Conservation (phyloP, 1,140 invertebrate genomes). For the Papilio dardanus region DNA sequence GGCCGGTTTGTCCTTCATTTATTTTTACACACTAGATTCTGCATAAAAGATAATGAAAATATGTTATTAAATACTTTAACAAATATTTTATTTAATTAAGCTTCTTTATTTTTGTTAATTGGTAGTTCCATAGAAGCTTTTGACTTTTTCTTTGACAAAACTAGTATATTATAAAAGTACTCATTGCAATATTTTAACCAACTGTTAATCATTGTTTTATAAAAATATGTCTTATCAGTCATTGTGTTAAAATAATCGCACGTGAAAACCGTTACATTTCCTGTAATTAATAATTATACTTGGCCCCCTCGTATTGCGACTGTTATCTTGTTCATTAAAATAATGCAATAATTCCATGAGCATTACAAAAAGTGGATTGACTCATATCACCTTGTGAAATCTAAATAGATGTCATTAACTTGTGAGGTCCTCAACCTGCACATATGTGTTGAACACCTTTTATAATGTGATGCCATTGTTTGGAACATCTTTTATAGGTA, state of each 20-base stretch:
- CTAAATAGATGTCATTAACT: constrained; percentile 29
- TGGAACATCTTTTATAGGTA: not conserved
- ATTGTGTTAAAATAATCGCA: too few relatives aligned
- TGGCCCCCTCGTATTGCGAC: not conserved
- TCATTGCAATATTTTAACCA: too few relatives aligned
- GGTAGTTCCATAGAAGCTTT: too few relatives aligned
- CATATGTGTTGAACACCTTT: constrained; percentile 25
- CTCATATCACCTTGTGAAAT: constrained; percentile 25
- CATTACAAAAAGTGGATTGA: constrained; percentile 33
- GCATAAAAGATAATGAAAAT: not conserved
- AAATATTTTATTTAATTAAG: too few relatives aligned
- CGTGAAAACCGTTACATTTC: not conserved
- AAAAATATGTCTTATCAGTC: too few relatives aligned
- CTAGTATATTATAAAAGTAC: too few relatives aligned
- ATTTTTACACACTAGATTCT: constrained; percentile 24
- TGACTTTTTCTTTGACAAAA: too few relatives aligned
- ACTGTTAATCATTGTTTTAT: too few relatives aligned
- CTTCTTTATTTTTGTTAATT: too few relatives aligned
- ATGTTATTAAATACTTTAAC: not conserved
- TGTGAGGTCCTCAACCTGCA: constrained; percentile 22
- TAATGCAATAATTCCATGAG: constrained; percentile 20
- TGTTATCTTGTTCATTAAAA: not conserved
- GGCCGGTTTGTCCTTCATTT: constrained; percentile 32
- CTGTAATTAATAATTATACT: not conserved
- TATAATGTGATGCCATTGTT: constrained; percentile 37